These are phyloP conservation scores for Melanargia galathea DNA, from an alignment of 2,888 invertebrate genomes.

Conservation along the genomic window DNA sequence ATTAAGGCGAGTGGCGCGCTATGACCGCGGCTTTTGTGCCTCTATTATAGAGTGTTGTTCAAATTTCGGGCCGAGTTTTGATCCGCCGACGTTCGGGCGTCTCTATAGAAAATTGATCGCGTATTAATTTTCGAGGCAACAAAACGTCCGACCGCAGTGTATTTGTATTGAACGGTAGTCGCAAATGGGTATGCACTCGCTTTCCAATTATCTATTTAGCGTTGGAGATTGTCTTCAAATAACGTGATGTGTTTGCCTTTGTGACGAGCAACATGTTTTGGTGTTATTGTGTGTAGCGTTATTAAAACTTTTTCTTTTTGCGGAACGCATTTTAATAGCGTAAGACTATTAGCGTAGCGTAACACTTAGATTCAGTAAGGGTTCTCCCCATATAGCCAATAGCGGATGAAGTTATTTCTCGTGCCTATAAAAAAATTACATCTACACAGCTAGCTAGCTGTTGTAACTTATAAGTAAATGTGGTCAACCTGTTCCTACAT, in stretches of 20 bases:
- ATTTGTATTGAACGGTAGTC: constrained; percentile 58
- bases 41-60: constrained; percentile 52
- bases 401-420: too few relatives aligned
- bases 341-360: too few relatives aligned
- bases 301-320: too few relatives aligned
- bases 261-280: neutral
- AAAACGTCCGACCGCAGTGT: constrained; percentile 47
- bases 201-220: constrained; percentile 30
- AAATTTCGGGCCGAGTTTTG: constrained; percentile 48
- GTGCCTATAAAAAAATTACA: too few relatives aligned
- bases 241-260: neutral
- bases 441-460: too few relatives aligned
- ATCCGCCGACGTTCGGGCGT: constrained; percentile 50
- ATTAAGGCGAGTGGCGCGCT: constrained; percentile 60
- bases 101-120: constrained; percentile 59
- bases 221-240: constrained; percentile 6
- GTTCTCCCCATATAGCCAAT: too few relatives aligned
- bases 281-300: neutral
- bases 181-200: constrained; percentile 34
- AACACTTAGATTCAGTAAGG: too few relatives aligned
- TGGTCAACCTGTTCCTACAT: too few relatives aligned
- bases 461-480: too few relatives aligned
- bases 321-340: too few relatives aligned
- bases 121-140: constrained; percentile 65
- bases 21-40: constrained; percentile 55